Conservation (phyloP, 30 jellyfish, hydroid and myxozoan species). For the Pelagia noctiluca region DNA sequence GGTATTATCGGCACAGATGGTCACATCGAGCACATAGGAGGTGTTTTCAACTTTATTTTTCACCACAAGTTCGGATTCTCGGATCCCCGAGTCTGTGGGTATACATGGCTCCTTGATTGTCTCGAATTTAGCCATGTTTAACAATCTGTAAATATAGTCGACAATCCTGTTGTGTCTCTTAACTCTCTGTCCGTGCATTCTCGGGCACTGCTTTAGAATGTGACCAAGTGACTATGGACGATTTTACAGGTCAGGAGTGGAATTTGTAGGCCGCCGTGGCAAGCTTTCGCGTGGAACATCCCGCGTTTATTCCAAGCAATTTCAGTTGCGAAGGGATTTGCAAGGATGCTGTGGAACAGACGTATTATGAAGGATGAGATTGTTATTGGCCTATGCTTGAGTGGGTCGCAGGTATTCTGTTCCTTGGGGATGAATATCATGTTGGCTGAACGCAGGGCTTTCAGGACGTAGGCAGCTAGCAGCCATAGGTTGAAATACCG, state of each 20-base stretch:
- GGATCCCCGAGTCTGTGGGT: neutral
- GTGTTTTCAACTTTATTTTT: neutral
- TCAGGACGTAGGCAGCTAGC: neutral
- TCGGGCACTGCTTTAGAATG: slow-evolving; percentile 13
- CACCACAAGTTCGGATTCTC: neutral
- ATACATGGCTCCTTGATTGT: neutral
- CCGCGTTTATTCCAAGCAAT: neutral
- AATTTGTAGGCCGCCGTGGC: slow-evolving; percentile 13
- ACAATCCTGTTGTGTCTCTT: neutral
- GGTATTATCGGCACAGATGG: slow-evolving; percentile 3
- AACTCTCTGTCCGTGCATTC: neutral
- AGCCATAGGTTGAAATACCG: slow-evolving; percentile 22
- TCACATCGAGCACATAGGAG: neutral
- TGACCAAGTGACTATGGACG: slow-evolving; percentile 4
- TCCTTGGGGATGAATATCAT: slow-evolving; percentile 13
- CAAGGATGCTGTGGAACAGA: neutral
- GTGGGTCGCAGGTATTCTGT: neutral
- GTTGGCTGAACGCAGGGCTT: neutral
- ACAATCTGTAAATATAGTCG: neutral
- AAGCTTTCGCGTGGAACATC: slow-evolving; percentile 1
- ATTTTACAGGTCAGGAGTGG: neutral
- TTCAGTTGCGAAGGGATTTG: neutral
- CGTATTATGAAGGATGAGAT: slow-evolving; percentile 12
- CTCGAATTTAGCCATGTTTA: neutral
- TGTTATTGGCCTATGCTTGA: slow-evolving; percentile 12